phyloP scores from a whole-genome alignment of 92 coral and sea anemone species.

The Parazoanthus atlanticus region DNA sequence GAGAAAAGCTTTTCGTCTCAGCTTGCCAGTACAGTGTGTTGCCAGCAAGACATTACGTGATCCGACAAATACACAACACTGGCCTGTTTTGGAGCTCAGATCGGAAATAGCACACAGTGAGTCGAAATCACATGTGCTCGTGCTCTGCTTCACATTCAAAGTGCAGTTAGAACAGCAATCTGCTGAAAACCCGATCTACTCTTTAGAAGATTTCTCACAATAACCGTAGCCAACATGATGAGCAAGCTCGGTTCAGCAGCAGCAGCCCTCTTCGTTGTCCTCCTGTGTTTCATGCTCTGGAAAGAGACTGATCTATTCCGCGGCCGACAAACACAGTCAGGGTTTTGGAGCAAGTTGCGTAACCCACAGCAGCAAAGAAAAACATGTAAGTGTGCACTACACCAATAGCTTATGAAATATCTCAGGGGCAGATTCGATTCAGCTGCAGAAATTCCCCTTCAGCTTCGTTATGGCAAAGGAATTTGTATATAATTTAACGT shows the following conservation, averaged over 20 bases:
- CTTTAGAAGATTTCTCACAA: background rate
- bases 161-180: background rate
- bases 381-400: background rate
- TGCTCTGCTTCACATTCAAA: background rate
- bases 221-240: background rate
- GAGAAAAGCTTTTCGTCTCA: no score
- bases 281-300: slow-evolving; percentile 37
- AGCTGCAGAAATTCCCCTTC: slow-evolving; percentile 3
- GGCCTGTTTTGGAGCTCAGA: no score
- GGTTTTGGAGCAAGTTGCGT: slow-evolving; percentile 19
- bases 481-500: background rate
- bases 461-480: background rate
- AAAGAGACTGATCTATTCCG: slow-evolving; percentile 28
- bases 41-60: no score
- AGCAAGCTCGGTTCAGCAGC: slow-evolving; percentile 36
- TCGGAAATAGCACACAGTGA: no score
- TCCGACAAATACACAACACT: no score
- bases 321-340: background rate
- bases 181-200: background rate
- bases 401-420: background rate
- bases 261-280: background rate
- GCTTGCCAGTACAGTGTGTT: no score
- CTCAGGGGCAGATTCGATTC: slow-evolving; percentile 18
- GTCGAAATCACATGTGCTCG: background rate
- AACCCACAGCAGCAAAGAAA: background rate